Evolutionary conservation across 2,888 invertebrate genomes (phyloP).

Genomic region (Sericinus montela): DNA sequence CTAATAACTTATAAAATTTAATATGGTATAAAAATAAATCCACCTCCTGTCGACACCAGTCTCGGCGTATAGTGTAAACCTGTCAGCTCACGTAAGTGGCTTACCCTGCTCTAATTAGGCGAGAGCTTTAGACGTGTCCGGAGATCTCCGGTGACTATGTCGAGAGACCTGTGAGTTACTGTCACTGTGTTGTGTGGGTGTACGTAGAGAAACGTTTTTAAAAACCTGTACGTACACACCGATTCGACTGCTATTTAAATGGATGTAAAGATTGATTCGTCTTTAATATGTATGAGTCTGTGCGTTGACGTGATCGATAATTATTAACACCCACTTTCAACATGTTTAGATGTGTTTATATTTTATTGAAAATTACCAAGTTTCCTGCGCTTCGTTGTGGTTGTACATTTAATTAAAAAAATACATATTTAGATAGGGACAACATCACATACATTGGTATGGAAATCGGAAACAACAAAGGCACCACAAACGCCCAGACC

Average conservation of each 20-base stretch:
- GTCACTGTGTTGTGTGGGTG: slow-evolving; percentile 14
- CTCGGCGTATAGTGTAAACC: slow-evolving; percentile 19
- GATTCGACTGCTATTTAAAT: not conserved
- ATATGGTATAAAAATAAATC: slow-evolving; percentile 12
- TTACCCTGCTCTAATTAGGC: slow-evolving; percentile 28
- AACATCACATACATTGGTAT: too few species aligned
- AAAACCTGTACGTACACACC: slow-evolving; percentile 6
- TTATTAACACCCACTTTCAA: not conserved
- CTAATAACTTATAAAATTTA: not conserved
- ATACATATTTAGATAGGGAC: too few species aligned
- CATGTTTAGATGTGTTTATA: too few species aligned
- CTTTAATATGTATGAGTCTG: slow-evolving; percentile 1
- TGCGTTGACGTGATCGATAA: not conserved
- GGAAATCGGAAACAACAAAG: too few species aligned
- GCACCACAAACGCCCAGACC: too few species aligned
- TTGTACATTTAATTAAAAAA: too few species aligned
- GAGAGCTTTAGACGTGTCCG: slow-evolving; percentile 22
- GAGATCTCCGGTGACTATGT: slow-evolving; percentile 21
- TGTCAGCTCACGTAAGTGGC: slow-evolving; percentile 27
- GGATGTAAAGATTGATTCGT: not conserved
- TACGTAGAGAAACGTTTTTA: not conserved
- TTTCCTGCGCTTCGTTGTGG: too few species aligned
- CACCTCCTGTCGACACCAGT: not conserved
- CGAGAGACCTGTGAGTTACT: slow-evolving; percentile 26
- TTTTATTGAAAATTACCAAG: too few species aligned